Evolutionary conservation across 2,113 vertebrate genomes (phyloP).

Genomic region (Syrmaticus mikado): DNA sequence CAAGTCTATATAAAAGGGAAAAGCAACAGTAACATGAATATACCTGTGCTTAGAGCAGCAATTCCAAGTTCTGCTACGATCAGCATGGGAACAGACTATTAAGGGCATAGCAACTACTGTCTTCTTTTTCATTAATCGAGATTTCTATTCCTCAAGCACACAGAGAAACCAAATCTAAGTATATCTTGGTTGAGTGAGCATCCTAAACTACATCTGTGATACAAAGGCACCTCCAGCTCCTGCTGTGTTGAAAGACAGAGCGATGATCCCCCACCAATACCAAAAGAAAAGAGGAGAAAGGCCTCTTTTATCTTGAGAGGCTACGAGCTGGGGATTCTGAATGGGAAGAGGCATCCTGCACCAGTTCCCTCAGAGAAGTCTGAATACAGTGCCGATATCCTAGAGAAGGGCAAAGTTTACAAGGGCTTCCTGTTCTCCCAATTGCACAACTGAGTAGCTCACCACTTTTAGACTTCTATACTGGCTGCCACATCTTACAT

Average conservation of each 20-base stretch:
- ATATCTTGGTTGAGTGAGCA: background rate
- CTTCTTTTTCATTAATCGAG: background rate
- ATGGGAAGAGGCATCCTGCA: background rate
- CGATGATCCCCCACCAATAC: background rate
- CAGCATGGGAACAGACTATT: background rate
- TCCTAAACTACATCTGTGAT: slow-evolving; percentile 13
- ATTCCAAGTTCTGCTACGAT: background rate
- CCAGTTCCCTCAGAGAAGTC: background rate
- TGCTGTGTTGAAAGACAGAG: background rate
- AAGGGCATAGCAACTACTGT: background rate
- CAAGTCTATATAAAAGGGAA: background rate
- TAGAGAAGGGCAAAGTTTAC: background rate
- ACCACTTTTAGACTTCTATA: background rate
- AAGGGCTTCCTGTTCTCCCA: background rate
- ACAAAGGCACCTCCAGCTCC: slow-evolving; percentile 49
- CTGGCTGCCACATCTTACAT: background rate
- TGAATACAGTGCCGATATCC: background rate
- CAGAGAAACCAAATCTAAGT: background rate
- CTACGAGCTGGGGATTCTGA: background rate
- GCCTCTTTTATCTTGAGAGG: background rate
- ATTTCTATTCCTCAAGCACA: background rate
- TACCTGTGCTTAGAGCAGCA: background rate
- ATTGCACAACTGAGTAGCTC: background rate
- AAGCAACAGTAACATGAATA: background rate
- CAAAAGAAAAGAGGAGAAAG: slow-evolving; percentile 18